A percentile compares a stretch with the other conserved stretches of the same genome.
These are phyloP conservation scores for Thaumetopoea pityocampa DNA, from an alignment of 1,140 invertebrate species.

Conservation along the genomic window DNA sequence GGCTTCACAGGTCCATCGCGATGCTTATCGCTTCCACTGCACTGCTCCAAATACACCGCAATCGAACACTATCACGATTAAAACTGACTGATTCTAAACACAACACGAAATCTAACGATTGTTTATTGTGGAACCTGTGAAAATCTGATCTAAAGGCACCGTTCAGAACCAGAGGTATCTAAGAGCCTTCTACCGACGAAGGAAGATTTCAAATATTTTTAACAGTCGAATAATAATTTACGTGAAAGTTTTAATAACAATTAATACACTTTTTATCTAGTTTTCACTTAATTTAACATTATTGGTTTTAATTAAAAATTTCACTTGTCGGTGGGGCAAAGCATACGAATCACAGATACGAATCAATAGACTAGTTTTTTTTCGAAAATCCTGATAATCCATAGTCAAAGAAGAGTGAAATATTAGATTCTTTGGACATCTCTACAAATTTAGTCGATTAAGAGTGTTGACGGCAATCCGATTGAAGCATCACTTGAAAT, in stretches of 20 bases:
- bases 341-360: too few relatives aligned
- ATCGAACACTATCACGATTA: constrained; percentile 29
- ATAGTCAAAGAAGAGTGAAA: constrained; percentile 26
- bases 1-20: constrained; percentile 55
- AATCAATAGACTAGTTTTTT: constrained; percentile 72
- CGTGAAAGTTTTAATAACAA: constrained; percentile 17
- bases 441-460: too few relatives aligned
- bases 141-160: constrained; percentile 61
- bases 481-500: too few relatives aligned
- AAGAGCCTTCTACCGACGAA: constrained; percentile 6
- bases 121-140: constrained; percentile 59
- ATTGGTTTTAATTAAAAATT: constrained; percentile 48
- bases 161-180: constrained; percentile 35
- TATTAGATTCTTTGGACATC: too few relatives aligned
- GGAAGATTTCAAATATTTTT: constrained; percentile 6
- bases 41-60: constrained; percentile 44
- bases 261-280: constrained; percentile 26
- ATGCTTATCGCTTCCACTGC: constrained; percentile 38
- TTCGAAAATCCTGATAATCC: constrained; percentile 41
- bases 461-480: too few relatives aligned
- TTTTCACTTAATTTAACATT: constrained; percentile 43
- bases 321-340: constrained; percentile 67
- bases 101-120: constrained; percentile 41
- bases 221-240: constrained; percentile 8
- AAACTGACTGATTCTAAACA: constrained; percentile 23